Base-by-base conservation (phyloP, 1,140 invertebrate species). In the Polyergus mexicanus region DNA sequence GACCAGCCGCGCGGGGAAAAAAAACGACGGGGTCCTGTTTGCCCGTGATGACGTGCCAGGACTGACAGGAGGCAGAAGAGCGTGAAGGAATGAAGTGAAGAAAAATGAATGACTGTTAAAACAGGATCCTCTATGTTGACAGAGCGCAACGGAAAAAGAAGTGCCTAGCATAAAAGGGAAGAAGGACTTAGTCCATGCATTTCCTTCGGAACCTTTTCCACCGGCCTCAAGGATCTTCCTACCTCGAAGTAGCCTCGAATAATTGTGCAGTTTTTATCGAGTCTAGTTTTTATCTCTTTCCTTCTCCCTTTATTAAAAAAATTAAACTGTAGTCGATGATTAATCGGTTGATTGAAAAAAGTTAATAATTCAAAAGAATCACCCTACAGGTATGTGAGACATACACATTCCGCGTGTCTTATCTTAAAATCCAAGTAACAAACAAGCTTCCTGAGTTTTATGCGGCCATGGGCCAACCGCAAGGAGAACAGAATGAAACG, bases 31-130 rank as follows among this genome's bases (percentile, higher is more conserved):
- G 77, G 74, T 81, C 90, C 83, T 83, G 91, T 91, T 92, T 87
- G 85, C 71, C 32, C 76, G 54, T 88, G 90, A 91, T 92, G 92
- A 91, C 83, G 87, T 84, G 81, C 88, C 56, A 86, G 86, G 83
- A 90, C 88, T 92, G 93, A 93, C 91, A 92, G 92, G 88, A 91
- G 86, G 91, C 91, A 93, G 88, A 89, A 66, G 81, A 92, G 91
- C 92, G 91, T 93, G 89, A 91, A 93, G 76, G 76, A 87, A 88
- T 80, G 83, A 92, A 87, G 85, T 90, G 89, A 92, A 91, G 89
- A 92, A 91, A 93, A 92, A 92, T 90, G 89, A 63, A 85, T 72
- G 74, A 85, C 71, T 84, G 75, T 89, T 86, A 84, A 81, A 93
- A 90, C 89, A 86, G 92, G 91, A 92, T 92, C 89, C 80, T 84